Conservation (phyloP, 2,113 vertebrate species). For the Paramisgurnus dabryanus region DNA sequence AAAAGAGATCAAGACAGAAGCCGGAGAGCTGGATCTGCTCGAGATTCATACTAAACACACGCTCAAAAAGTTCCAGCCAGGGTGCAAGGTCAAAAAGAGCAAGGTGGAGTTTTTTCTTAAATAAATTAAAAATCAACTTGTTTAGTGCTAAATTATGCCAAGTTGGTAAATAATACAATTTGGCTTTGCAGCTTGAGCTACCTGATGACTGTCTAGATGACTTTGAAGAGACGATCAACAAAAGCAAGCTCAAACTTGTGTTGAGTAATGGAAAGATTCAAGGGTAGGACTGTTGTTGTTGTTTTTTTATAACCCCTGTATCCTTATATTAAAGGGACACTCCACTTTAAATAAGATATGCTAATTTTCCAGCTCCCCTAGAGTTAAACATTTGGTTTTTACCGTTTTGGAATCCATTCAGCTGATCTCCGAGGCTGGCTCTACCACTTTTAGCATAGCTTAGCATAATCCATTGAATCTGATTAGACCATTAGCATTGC, state of each 20-base stretch:
- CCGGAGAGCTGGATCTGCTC: conserved; percentile 82
- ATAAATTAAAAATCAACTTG: not conserved
- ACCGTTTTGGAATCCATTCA: too few relatives aligned
- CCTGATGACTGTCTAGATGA: conserved; percentile 74
- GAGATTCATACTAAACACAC: conserved; percentile 85
- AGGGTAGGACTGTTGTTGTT: conserved; percentile 66
- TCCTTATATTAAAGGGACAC: too few relatives aligned
- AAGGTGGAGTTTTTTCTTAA: conserved; percentile 69
- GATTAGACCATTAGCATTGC: too few relatives aligned
- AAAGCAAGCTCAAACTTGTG: conserved; percentile 83
- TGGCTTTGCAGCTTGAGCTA: conserved; percentile 73
- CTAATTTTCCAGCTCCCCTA: too few relatives aligned
- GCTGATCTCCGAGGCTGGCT: too few relatives aligned
- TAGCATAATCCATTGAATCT: too few relatives aligned
- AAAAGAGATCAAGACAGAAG: conserved; percentile 72
- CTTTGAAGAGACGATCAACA: conserved; percentile 82
- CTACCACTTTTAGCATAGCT: too few relatives aligned
- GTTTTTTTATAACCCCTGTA: too few relatives aligned
- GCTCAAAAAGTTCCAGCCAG: conserved; percentile 79
- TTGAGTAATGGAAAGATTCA: conserved; percentile 84
- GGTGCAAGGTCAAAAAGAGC: conserved; percentile 78
- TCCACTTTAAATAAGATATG: too few relatives aligned
- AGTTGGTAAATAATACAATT: not conserved
- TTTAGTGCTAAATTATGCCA: not conserved
- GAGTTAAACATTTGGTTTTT: too few relatives aligned